Base-by-base conservation (phyloP, 2,797 vertebrate species). In the Diceros bicornis region DNA sequence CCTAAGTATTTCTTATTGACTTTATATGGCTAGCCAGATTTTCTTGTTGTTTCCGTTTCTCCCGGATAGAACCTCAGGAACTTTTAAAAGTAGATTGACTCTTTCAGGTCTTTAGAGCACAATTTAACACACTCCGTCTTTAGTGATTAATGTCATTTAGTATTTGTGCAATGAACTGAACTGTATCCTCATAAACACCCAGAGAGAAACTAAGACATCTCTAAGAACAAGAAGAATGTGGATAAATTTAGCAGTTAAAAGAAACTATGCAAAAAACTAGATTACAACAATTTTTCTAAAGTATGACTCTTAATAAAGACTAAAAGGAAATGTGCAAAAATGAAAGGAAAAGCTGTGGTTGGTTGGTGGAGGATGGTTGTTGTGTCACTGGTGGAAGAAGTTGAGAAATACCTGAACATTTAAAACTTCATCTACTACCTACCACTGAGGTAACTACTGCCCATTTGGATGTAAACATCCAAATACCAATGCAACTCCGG, bases 21-120 rank as follows among this genome's bases (percentile, higher is more conserved):
- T 75, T 86, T 89, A n/a, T n/a, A 61, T 47, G 85, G 44, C 68
- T 89, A 89, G 41, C 29, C 23, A 71, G 87, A 82, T 93, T 96
- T 97, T 95, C 52, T 94, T 94, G 37, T 82, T 85, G 72, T 34
- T 97, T 96, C n/a, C 1, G 32, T 82, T 95, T 94, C 44, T 87
- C 52, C n/a, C 32, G 1, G 2, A 91, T 9, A 77, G 59, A 61
- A 93, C 62, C 55, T 90, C 12, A 77, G 47, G 20, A 91, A 81
- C 32, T 84, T 61, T 91, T 4, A 86, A 89, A 96, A 78, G 72
- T 23, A 91, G 44, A 75, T 87, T 5, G 96, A 94, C 85, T 92
- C 64, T 94, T 96, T 97, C 55, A 84, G 79, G n/a, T 87, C 44
- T 81, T 66, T 44, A 78, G 93, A 79, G 64, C 21, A 79, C 4